Base-by-base conservation (phyloP, 2,113 vertebrate species). In the Perccottus glenii region DNA sequence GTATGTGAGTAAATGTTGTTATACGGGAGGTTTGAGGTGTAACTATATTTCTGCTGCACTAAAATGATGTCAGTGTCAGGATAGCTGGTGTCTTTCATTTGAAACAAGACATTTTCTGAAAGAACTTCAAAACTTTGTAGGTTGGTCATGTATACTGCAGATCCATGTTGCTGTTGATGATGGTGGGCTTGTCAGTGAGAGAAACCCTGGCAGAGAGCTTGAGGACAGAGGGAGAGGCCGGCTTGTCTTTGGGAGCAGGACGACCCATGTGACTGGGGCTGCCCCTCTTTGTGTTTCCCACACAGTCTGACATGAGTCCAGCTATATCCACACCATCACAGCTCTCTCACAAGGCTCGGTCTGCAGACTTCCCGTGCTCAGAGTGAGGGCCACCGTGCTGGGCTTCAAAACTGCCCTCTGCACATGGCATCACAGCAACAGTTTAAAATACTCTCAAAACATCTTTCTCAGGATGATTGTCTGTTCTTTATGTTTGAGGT, bases 271-370 rank as follows among this genome's bases (percentile, higher is more conserved):
- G 92, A 92, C 81, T 68, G 59, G n/a, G 80, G 77, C 90, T 88
- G 81, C 80, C 91, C 88, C 84, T 90, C 89, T 93, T 92, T 93
- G 86, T 94, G 90, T 94, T 96, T 95, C 94, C 94, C 95, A 95
- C 94, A 94, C 92, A 89, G 83, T 87, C 87, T 83, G 85, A 81
- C 86, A 87, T 87, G 87, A 88, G 59, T 4, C 3, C 87, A 82
- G 70, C 90, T 87, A 81, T 85, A 93, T 85, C 67, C 81, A 47
- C 92, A 70, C 91, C 91, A n/a, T n/a, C n/a, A n/a, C n/a, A n/a
- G n/a, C n/a, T n/a, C n/a, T n/a, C 90, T 89, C 77, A 77, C 77
- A 65, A 87, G 75, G 85, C 87, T 85, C 83, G 89, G 91, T 93
- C 90, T 80, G 92, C 82, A 91, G 89, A 90, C 92, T 94, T 89